Evolutionary conservation across 1,140 invertebrate species (phyloP).

Genomic region (Caerostris extrusa): DNA sequence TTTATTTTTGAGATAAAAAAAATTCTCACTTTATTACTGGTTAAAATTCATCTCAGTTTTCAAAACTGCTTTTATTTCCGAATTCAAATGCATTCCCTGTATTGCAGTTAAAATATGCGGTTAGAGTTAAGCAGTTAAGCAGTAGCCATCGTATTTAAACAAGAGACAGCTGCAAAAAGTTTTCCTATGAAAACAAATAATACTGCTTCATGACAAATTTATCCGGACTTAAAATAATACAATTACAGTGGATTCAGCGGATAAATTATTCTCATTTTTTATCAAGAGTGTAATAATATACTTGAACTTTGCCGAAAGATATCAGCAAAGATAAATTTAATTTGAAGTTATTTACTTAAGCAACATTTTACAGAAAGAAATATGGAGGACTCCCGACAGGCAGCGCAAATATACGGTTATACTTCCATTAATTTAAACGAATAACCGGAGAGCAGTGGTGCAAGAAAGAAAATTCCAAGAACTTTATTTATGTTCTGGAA

Average conservation of each 20-base stretch:
- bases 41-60: too few relatives aligned
- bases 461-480: neutral
- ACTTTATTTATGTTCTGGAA: neutral
- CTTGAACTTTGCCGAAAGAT: neutral
- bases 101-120: too few relatives aligned
- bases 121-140: too few relatives aligned
- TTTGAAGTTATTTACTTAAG: neutral
- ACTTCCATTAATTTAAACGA: slow-evolving; percentile 12
- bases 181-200: neutral
- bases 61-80: too few relatives aligned
- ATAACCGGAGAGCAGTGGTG: neutral
- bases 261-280: neutral
- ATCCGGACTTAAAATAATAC: neutral
- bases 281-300: neutral
- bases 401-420: neutral
- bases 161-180: neutral
- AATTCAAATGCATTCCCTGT: too few relatives aligned
- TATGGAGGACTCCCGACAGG: neutral
- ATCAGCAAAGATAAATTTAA: neutral
- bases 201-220: neutral
- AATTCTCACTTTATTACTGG: too few relatives aligned
- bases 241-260: neutral
- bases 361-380: neutral
- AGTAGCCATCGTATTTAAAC: neutral
- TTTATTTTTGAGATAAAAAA: too few relatives aligned